These are phyloP conservation scores for Monopis laevigella DNA, from an alignment of 2,888 invertebrate genomes.

Conservation along the genomic window DNA sequence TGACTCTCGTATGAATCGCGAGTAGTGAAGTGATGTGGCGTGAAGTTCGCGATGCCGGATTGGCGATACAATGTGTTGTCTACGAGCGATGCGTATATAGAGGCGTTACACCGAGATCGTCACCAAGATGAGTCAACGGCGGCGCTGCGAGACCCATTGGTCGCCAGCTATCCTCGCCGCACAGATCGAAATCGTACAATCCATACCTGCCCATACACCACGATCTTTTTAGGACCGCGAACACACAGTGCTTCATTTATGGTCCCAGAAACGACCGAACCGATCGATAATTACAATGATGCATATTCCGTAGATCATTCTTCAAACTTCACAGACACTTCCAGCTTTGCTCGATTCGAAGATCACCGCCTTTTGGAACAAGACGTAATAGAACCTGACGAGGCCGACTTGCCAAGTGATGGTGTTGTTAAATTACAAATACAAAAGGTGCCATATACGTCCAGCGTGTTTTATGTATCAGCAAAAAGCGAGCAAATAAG, in stretches of 20 bases:
- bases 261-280: constrained; percentile 45
- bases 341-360: constrained; percentile 58
- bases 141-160: constrained; percentile 39
- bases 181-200: constrained; percentile 57
- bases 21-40: constrained; percentile 2
- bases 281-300: constrained; percentile 49
- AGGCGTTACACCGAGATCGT: constrained; percentile 26
- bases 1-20: not conserved
- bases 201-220: constrained; percentile 59
- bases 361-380: constrained; percentile 46
- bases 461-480: constrained; percentile 52
- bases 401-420: constrained; percentile 32
- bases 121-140: constrained; percentile 21
- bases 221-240: constrained; percentile 49
- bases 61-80: constrained; percentile 66
- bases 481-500: constrained; percentile 36
- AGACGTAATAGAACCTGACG: constrained; percentile 16
- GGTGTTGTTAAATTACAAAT: constrained; percentile 40
- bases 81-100: constrained; percentile 60
- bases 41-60: constrained; percentile 52
- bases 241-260: constrained; percentile 38
- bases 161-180: constrained; percentile 62
- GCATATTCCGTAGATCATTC: constrained; percentile 56
- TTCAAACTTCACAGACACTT: constrained; percentile 57
- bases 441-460: constrained; percentile 55